These are phyloP conservation scores for Pararge aegeria DNA, from an alignment of 1,140 invertebrate genomes.

Conservation along the genomic window DNA sequence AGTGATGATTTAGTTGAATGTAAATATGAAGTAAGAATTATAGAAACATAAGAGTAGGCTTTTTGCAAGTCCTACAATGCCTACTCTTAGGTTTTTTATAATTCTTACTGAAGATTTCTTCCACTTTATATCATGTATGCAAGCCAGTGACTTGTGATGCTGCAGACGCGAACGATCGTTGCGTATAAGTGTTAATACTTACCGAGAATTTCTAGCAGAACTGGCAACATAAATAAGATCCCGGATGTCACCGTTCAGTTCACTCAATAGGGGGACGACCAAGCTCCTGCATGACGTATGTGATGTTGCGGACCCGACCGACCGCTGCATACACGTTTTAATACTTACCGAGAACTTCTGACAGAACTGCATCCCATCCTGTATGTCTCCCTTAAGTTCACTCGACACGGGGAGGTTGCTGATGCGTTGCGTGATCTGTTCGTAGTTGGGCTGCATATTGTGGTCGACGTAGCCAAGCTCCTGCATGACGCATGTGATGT, in stretches of 20 bases:
- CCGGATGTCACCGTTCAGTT: conserved; percentile 82
- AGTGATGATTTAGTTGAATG: no score
- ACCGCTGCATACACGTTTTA: no score
- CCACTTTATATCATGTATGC: no score
- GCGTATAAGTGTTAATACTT: no score
- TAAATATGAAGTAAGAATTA: no score
- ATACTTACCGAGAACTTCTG: conserved; percentile 83
- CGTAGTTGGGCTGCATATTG: conserved; percentile 83
- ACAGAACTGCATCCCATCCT: conserved; percentile 83
- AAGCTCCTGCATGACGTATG: conserved; percentile 85
- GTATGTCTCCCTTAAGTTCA: conserved; percentile 82
- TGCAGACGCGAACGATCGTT: no score
- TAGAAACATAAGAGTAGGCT: no score
- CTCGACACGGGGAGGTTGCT: conserved; percentile 79
- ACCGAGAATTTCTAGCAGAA: conserved; percentile 85
- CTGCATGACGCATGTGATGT: conserved; percentile 85
- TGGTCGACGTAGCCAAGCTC: conserved; percentile 84
- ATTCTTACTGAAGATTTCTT: no score
- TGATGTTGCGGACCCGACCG: no score
- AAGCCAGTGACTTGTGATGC: no score
- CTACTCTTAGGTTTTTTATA: no score
- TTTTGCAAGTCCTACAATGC: no score
- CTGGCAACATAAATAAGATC: conserved; percentile 82
- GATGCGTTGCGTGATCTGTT: conserved; percentile 81
- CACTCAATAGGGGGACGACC: conserved; percentile 81